A percentile compares a stretch with the other conserved stretches of the same genome.
Conservation (phyloP, 2,888 invertebrate genomes). For the Tipula helvola region DNA sequence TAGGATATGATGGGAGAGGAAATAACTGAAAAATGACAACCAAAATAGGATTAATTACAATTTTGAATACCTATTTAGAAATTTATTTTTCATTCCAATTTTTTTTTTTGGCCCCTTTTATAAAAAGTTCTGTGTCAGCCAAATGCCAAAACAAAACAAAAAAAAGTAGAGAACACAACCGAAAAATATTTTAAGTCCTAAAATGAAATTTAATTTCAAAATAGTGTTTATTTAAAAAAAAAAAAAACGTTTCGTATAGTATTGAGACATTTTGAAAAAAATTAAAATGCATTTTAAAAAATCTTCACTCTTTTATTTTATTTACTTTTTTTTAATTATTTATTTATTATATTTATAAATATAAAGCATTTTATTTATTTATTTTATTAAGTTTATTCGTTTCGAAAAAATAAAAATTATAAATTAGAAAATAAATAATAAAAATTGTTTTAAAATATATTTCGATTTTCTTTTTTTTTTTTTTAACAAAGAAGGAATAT, state of each 20-base stretch:
- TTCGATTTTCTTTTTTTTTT: not conserved
- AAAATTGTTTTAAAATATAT: slow-evolving; percentile 5
- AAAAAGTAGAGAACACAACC: not conserved
- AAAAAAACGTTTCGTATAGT: not conserved
- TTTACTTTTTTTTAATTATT: not conserved
- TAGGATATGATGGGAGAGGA: not conserved
- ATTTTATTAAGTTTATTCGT: not conserved
- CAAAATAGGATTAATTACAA: not conserved
- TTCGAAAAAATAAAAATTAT: not conserved
- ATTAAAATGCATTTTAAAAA: not conserved
- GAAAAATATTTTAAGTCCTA: not conserved
- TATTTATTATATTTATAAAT: not conserved
- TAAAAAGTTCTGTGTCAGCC: not conserved
- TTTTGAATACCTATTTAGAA: not conserved
- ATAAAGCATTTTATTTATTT: slow-evolving; percentile 4
- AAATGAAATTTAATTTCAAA: not conserved
- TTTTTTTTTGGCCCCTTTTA: not conserved
- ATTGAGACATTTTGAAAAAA: not conserved
- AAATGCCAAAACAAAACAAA: not conserved
- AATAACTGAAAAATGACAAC: not conserved
- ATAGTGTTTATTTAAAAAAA: not conserved
- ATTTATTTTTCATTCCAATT: not conserved
- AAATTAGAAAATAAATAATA: slow-evolving; percentile 9
- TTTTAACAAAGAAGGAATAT: not conserved
- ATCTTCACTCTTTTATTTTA: slow-evolving; percentile 4